Evolutionary conservation across 2,113 vertebrate genomes (phyloP).

Genomic region (Apus apus): DNA sequence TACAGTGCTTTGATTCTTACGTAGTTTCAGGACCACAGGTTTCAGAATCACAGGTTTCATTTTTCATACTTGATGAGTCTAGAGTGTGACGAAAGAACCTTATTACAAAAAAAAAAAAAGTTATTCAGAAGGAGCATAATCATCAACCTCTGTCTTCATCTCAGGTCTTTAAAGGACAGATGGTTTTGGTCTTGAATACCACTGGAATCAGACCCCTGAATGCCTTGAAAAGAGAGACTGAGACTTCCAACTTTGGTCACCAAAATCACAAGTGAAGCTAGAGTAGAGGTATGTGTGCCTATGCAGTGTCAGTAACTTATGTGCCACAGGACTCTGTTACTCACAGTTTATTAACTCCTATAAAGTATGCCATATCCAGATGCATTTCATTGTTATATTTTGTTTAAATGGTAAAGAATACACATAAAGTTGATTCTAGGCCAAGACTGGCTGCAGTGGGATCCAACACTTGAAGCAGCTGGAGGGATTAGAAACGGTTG

Average conservation of each 20-base stretch:
- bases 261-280: not conserved
- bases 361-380: not conserved
- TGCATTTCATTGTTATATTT: not conserved
- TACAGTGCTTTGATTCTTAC: not conserved
- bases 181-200: not conserved
- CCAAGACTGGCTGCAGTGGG: not conserved
- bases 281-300: accelerated
- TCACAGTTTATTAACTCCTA: not conserved
- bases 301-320: not conserved
- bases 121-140: not conserved
- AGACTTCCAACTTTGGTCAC: not conserved
- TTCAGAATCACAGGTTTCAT: not conserved
- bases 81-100: not conserved
- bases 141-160: not conserved
- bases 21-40: not conserved
- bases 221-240: not conserved
- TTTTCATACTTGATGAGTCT: not conserved
- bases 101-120: not conserved
- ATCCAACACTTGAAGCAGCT: not conserved
- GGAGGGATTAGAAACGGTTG: not conserved
- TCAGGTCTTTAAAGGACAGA: not conserved
- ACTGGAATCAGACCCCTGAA: not conserved
- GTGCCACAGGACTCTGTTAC: not conserved
- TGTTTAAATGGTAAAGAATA: not conserved
- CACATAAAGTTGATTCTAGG: not conserved